Conservation (phyloP, 1,140 invertebrate species). For the Tachypleus tridentatus region DNA sequence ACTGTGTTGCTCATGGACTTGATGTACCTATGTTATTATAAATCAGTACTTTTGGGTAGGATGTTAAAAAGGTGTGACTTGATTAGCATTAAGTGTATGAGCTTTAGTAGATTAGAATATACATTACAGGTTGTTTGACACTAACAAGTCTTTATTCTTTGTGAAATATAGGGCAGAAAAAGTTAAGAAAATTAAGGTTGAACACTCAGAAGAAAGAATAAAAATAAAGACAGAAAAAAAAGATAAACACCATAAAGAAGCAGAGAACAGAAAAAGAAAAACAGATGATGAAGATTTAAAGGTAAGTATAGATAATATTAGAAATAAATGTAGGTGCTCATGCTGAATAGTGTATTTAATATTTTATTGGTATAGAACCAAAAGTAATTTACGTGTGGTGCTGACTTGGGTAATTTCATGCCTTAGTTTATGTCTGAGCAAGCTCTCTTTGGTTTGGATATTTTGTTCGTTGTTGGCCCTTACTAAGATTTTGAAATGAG, state of each 20-base stretch:
- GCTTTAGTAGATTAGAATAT: background rate
- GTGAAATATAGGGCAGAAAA: background rate
- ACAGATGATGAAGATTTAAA: conserved; percentile 11
- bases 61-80: too few relatives aligned
- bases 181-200: conserved; percentile 8
- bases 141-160: background rate
- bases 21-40: too few relatives aligned
- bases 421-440: background rate
- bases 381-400: background rate
- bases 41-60: too few relatives aligned
- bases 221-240: too few relatives aligned
- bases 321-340: conserved; percentile 11
- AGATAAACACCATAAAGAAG: too few relatives aligned
- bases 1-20: too few relatives aligned
- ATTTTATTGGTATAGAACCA: background rate
- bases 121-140: background rate
- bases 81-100: too few relatives aligned
- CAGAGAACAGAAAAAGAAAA: conserved; percentile 11
- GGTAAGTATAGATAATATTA: too few relatives aligned
- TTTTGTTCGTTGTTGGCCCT: too few relatives aligned
- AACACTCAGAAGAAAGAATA: background rate
- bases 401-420: background rate
- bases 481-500: too few relatives aligned
- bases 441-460: too few relatives aligned
- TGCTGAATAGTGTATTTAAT: background rate